Evolutionary conservation across 92 coral and sea anemone species (phyloP), one percentile per base, ranked within the genome.

Genomic region (Isaurus tuberculatus): DNA sequence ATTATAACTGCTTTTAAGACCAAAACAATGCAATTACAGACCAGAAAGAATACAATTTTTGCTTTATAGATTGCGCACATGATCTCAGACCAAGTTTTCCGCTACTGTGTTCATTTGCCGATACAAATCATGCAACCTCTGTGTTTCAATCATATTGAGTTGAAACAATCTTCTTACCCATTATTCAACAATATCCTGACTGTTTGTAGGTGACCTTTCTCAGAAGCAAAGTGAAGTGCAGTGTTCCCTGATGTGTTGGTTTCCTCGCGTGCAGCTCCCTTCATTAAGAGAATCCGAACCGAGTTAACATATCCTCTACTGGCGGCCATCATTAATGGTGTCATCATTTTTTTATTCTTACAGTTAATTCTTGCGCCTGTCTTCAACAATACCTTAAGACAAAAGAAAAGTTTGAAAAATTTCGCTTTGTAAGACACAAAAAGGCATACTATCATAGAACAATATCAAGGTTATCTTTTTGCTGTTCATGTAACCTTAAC

Each of bases 191-290:
- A 80, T 26, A 83, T 27, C 37, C 79, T 74, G 26, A 86, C 87
- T 61, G 91, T 66, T 14, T 70, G 51, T 3, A 42, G 31, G 36
- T 93, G 88, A 0, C 97, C 97, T 67, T 89, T 90, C 73, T 93
- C 97, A 2, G 94, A 89, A 26, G 97, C 92, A 64, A 90, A 91
- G 60, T 91, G 94, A 49, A 93, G 85, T 15, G 94, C 67, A 40
- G 91, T 88, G 68, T 87, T 93, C 2, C 91, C 91, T 3, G 91
- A 44, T 5, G 72, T 30, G 8, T 91, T 91, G 16, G 86, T 26
- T 3, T 80, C 81, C 14, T 86, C 58, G 10, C 89, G 28, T 64
- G 85, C 75, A 0, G 97, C 88, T 15, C 91, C 91, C 31, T 40
- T 55, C 33, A 60, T 81, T 37, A 93, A 26, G 4, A 93, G 89